These are phyloP conservation scores for Pinctada fucata DNA, from an alignment of 2,888 invertebrate genomes.

Conservation along the genomic window DNA sequence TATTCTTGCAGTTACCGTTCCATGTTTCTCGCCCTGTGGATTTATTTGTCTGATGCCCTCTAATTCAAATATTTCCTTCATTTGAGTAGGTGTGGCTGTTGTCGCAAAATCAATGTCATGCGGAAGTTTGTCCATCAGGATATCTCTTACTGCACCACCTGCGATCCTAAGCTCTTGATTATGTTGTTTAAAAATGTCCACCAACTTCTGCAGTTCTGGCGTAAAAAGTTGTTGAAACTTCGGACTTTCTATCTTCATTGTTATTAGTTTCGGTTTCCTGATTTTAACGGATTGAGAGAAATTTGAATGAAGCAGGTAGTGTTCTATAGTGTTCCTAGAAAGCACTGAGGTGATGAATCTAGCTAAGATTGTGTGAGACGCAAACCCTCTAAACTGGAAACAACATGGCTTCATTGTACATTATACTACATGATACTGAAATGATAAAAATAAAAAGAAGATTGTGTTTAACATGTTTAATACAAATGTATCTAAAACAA, in stretches of 20 bases:
- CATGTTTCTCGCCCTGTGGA: conserved; percentile 79
- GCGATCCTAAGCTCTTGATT: conserved; percentile 91
- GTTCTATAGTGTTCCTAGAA: no score
- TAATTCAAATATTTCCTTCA: conserved; percentile 93
- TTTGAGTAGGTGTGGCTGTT: conserved; percentile 95
- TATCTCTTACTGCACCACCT: conserved; percentile 94
- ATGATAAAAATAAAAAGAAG: no score
- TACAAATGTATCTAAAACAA: no score
- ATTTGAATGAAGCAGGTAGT: no score
- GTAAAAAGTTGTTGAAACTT: conserved; percentile 81
- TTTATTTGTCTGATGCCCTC: conserved; percentile 95
- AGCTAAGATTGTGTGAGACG: no score
- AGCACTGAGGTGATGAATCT: no score
- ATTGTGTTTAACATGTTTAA: no score
- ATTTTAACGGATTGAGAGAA: background rate
- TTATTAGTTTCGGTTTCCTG: conserved; percentile 36
- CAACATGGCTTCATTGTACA: no score
- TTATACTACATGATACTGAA: no score
- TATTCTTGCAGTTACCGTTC: conserved; percentile 96
- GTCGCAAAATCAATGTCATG: conserved; percentile 98
- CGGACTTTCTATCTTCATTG: conserved; percentile 71
- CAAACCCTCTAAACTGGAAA: no score
- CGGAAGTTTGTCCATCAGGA: conserved; percentile 74
- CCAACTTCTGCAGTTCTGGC: conserved; percentile 85
- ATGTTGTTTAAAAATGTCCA: conserved; percentile 85